Base-by-base conservation (phyloP, 2,113 vertebrate genomes). In the Pomatostomus ruficeps region DNA sequence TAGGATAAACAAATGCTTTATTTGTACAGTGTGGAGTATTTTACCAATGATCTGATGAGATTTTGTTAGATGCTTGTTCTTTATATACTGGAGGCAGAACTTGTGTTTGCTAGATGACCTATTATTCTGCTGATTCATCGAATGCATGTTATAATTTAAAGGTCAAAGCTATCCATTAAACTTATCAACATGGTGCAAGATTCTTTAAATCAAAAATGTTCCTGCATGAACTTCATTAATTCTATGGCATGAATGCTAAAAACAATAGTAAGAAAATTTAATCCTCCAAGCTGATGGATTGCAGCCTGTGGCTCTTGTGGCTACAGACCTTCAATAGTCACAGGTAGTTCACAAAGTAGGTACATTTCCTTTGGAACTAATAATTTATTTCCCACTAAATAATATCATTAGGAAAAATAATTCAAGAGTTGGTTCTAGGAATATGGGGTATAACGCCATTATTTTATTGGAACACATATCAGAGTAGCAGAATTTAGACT, bases 161-260 rank as follows among this genome's bases (percentile, higher is more conserved):
- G 98, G 98, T 98, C 98, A 98, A 66, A 96, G 81, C 96, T 98
- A 98, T 98, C 96, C 97, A 98, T 99, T 98, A 98, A 97, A 96
- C 94, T 98, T 98, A 98, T 97, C 98, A 98, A 97, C 85, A 88
- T 79, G 80, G 95, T 95, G 72, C 93, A 98, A 97, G 96, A 98
- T 93, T 91, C 21, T 93, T 93, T 96, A 95, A 96, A 97, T 97
- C n/a, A 96, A 96, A 97, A 95, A 48, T 42, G 11, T 73, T 95
- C 74, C 63, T 66, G 17, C 15, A 35, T 96, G 70, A 93, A 57
- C 33, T 77, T 96, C 48, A 94, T 95, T 97, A 95, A 79, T 95
- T 94, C 85, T 82, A 14, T 85, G 36, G 61, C 36, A 87, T 71
- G 38, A 82, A 84, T 90, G 24, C 11, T 77, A 88, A 86, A 86